Evolutionary conservation across 1,140 invertebrate genomes (phyloP).

Genomic region (Lepidurus packardi): DNA sequence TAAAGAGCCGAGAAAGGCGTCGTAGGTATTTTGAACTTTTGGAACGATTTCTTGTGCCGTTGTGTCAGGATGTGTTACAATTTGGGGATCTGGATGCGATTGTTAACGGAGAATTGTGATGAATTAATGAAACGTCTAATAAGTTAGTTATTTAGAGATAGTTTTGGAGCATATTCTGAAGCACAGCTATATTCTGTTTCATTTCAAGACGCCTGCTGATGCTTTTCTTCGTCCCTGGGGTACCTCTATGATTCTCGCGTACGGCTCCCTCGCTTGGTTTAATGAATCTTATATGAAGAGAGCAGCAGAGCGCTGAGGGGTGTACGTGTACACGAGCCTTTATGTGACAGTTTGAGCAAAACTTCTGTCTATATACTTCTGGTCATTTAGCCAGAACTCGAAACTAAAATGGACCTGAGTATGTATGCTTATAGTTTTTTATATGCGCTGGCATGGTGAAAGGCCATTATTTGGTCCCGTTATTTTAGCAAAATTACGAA

Average conservation of each 20-base stretch:
- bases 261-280: neutral
- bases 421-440: too few species aligned
- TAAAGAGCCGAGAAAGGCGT: too few species aligned
- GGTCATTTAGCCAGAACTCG: neutral
- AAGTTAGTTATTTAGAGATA: neutral
- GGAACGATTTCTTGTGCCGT: too few species aligned
- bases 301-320: neutral
- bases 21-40: too few species aligned
- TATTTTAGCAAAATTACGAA: too few species aligned
- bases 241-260: slow-evolving; percentile 14
- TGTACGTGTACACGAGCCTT: neutral
- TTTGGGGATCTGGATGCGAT: too few species aligned
- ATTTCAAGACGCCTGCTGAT: neutral
- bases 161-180: neutral
- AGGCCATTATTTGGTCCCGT: too few species aligned
- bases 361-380: neutral
- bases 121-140: too few species aligned
- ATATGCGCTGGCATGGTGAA: too few species aligned
- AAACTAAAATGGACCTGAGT: neutral
- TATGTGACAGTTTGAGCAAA: slow-evolving; percentile 1
- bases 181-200: neutral
- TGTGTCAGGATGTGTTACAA: too few species aligned
- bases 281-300: slow-evolving; percentile 6
- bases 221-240: neutral
- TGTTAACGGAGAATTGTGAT: too few species aligned